Conservation (phyloP, 2,888 invertebrate species). For the Andrena haemorrhoa region DNA sequence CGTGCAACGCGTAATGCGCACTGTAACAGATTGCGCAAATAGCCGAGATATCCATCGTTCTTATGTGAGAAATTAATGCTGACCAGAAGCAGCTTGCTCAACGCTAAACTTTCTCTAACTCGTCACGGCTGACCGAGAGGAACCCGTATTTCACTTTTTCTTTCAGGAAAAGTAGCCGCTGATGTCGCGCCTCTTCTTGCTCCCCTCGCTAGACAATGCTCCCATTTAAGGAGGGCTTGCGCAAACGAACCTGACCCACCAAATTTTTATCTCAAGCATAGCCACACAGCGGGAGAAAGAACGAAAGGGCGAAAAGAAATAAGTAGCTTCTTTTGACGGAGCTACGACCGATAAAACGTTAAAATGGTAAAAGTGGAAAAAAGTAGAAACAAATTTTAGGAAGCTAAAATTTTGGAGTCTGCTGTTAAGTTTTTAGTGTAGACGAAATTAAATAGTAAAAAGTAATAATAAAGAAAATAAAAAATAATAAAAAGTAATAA, state of each 20-base stretch:
- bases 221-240: background rate
- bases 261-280: too few species aligned
- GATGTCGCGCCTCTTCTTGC: background rate
- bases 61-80: conserved; percentile 71
- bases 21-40: conserved; percentile 61
- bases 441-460: too few species aligned
- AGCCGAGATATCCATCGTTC: conserved; percentile 61
- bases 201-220: background rate
- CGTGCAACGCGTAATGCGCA: conserved; percentile 54
- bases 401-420: too few species aligned
- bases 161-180: conserved; percentile 9
- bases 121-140: conserved; percentile 58
- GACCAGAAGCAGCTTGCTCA: conserved; percentile 67
- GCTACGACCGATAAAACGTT: too few species aligned
- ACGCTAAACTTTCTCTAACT: conserved; percentile 73
- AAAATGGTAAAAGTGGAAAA: too few species aligned
- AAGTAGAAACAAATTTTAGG: too few species aligned
- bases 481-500: too few species aligned
- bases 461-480: too few species aligned
- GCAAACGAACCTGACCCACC: background rate
- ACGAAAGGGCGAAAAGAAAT: too few species aligned
- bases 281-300: too few species aligned
- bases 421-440: too few species aligned
- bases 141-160: conserved; percentile 49
- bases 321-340: too few species aligned